Base-by-base conservation (phyloP, 2,113 vertebrate species). In the Pseudorectes ferrugineus region DNA sequence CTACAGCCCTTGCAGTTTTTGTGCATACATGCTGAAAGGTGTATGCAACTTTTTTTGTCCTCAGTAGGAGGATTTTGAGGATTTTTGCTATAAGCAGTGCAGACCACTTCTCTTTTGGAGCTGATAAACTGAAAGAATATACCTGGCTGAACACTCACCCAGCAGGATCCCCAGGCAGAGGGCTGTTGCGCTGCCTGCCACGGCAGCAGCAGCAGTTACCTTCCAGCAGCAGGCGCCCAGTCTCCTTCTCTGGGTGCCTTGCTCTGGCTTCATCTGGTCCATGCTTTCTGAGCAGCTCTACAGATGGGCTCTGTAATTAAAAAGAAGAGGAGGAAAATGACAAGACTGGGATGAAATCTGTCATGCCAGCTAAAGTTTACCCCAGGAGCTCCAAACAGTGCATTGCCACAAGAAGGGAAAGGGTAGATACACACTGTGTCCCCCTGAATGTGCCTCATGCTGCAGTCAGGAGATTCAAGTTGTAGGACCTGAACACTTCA, bases 151-250 rank as follows among this genome's bases (percentile, higher is more conserved):
- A 26, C 72, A 96, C 98, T 98, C 91, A 98, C 98, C 98, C 91
- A 97, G 55, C 35, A 98, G 95, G 80, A 97, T 88, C 9, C 97
- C 98, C 49, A 98, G 85, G 80, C 79, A 85, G 31, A 97, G 42
- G 8, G 92, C 62, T 28, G 85, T 31, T 4, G 81, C 1, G 1
- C 91, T 33, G 58, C 96, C 67, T 6, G 28, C 79, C 48, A 95
- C 12, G 0, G 71, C 33, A 0, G 72, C 25, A 2, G 76, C 73
- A 14, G 85, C 2, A 0, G 84, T 65, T 1, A 21, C 79, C 35
- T 93, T 96, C 57, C 96, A 94, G 73, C 91, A 95, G 24, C 87
- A 4, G 10, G 11, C 14, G 16, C 74, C 35, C 2, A 28, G 18
- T 7, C 22, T 52, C 13, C 62, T 94, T 48, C 96, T 93, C 18